A percentile compares a stretch with the other conserved stretches of the same genome.
These are phyloP conservation scores for Orgyia antiqua DNA, from an alignment of 2,888 invertebrate species.

Conservation along the genomic window DNA sequence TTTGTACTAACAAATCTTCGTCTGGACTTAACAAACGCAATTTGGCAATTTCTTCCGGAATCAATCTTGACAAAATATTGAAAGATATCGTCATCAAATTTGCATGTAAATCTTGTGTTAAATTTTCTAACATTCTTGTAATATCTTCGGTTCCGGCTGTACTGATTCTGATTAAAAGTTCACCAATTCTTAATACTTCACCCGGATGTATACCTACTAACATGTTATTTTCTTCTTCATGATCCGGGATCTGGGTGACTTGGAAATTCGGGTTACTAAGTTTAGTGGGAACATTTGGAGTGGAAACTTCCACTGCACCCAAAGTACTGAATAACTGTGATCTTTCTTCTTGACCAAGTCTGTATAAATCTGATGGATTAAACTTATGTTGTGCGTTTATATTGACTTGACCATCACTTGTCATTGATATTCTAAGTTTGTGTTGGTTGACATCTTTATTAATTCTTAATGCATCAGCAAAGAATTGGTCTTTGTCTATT, in stretches of 20 bases:
- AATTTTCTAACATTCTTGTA: conserved; percentile 46
- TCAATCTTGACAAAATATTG: conserved; percentile 49
- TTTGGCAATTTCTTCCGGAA: conserved; percentile 56
- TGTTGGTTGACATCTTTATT: conserved; percentile 75
- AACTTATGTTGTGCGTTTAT: conserved; percentile 63
- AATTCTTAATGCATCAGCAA: conserved; percentile 70
- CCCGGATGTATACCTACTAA: conserved; percentile 59
- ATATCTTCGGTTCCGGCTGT: conserved; percentile 56
- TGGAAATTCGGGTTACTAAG: conserved; percentile 34
- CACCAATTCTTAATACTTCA: conserved; percentile 58
- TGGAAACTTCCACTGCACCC: conserved; percentile 43
- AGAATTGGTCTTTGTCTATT: conserved; percentile 74
- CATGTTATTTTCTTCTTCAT: conserved; percentile 34
- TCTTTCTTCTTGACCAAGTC: conserved; percentile 46
- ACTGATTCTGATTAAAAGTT: conserved; percentile 51
- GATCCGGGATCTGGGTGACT: conserved; percentile 29
- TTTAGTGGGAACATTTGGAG: conserved; percentile 49
- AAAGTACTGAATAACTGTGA: conserved; percentile 49
- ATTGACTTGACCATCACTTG: conserved; percentile 62
- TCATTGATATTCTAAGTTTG: conserved; percentile 67
- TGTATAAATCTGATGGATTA: conserved; percentile 53
- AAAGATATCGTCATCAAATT: conserved; percentile 60
- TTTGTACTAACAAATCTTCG: conserved; percentile 58
- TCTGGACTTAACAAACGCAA: conserved; percentile 57
- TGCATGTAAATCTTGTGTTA: conserved; percentile 56